Conservation (phyloP, 2,113 vertebrate species). For the Paramormyrops kingsleyae region DNA sequence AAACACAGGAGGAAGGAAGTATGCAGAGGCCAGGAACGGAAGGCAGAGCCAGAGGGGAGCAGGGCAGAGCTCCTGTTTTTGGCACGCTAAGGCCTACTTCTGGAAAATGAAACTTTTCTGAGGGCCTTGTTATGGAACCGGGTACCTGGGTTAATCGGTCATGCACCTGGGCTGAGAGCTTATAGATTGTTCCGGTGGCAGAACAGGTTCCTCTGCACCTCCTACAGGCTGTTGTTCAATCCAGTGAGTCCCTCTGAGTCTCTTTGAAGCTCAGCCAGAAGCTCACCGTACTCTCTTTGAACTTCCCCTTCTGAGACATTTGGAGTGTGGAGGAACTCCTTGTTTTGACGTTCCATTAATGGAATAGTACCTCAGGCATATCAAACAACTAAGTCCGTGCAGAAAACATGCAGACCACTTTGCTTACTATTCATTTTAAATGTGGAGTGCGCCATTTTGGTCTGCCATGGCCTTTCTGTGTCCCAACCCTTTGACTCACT, state of each 20-base stretch:
- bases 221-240: background rate
- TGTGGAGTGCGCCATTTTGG: background rate
- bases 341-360: background rate
- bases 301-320: background rate
- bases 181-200: background rate
- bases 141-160: background rate
- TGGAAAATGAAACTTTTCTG: background rate
- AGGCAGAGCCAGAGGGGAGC: background rate
- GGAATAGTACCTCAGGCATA: background rate
- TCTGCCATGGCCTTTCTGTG: background rate
- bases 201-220: background rate
- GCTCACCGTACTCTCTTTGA: background rate
- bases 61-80: background rate
- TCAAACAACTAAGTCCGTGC: background rate
- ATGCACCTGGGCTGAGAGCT: background rate
- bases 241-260: background rate
- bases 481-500: background rate
- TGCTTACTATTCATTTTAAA: background rate
- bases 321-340: background rate
- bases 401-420: background rate
- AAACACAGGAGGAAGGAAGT: background rate
- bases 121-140: background rate
- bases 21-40: background rate
- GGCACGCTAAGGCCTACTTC: background rate
- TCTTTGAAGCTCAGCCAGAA: background rate